Conservation (phyloP, 2,113 vertebrate genomes). For the Trematomus loennbergii region DNA sequence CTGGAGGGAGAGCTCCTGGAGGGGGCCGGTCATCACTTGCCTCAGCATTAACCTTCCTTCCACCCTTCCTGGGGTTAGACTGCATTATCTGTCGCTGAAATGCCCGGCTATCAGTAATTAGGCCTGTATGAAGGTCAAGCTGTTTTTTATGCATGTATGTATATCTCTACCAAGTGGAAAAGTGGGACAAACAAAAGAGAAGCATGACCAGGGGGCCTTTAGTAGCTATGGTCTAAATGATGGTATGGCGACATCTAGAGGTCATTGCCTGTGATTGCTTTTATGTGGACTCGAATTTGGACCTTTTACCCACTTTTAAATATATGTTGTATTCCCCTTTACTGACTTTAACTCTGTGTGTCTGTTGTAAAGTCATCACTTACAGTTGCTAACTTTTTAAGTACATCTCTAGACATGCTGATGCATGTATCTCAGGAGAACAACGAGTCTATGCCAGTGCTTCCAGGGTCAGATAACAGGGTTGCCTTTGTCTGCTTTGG, state of each 20-base stretch:
- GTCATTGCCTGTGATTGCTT: constrained; percentile 3
- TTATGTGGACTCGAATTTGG: neutral
- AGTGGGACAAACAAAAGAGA: neutral
- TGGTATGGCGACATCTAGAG: constrained; percentile 30
- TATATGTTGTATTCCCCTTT: too few relatives aligned
- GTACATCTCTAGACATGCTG: neutral
- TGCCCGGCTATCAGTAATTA: constrained; percentile 18
- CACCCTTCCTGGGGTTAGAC: constrained; percentile 27
- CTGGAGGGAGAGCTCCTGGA: constrained; percentile 46
- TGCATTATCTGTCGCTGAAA: constrained; percentile 14
- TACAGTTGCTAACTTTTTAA: neutral
- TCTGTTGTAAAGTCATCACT: neutral
- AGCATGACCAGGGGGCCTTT: neutral
- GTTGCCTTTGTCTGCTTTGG: too few relatives aligned
- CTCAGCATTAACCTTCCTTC: constrained; percentile 45
- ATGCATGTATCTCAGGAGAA: too few relatives aligned
- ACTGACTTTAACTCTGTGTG: neutral
- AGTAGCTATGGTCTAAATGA: neutral
- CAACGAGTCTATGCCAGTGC: too few relatives aligned
- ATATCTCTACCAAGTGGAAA: neutral
- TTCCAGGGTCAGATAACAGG: too few relatives aligned
- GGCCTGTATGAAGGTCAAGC: constrained; percentile 2
- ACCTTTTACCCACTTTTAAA: neutral
- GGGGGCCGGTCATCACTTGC: constrained; percentile 42
- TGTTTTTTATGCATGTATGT: constrained; percentile 17